These are phyloP conservation scores for Spicauda simplicius DNA, from an alignment of 2,888 invertebrate genomes.

Conservation along the genomic window DNA sequence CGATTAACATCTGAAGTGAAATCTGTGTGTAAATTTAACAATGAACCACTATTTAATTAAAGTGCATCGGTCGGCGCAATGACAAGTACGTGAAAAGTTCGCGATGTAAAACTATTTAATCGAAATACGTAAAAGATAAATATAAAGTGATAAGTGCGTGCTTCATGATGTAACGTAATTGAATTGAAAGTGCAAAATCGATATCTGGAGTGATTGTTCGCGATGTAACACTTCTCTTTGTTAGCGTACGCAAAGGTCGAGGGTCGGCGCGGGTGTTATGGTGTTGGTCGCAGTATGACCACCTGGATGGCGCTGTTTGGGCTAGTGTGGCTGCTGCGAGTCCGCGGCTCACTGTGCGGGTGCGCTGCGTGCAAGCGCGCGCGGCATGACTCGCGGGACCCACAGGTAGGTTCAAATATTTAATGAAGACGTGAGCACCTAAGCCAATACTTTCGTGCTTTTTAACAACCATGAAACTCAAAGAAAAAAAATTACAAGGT, in stretches of 20 bases:
- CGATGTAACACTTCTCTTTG: not conserved
- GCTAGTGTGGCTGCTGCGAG: constrained; percentile 93
- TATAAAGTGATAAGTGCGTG: not conserved
- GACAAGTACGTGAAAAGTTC: not conserved
- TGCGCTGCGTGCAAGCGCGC: constrained; percentile 89
- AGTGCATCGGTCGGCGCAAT: not conserved
- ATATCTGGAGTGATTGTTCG: not conserved
- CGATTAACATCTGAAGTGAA: not conserved
- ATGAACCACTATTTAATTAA: not conserved
- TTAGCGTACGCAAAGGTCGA: not conserved
- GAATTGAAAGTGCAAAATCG: not conserved
- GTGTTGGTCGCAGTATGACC: constrained; percentile 78
- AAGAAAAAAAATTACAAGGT: too few relatives aligned
- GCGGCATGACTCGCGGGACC: constrained; percentile 59
- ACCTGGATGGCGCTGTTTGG: constrained; percentile 93
- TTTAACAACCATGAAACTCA: too few relatives aligned
- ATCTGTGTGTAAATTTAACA: not conserved
- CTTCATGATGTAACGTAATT: not conserved
- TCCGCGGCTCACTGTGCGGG: constrained; percentile 91
- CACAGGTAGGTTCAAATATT: constrained; percentile 31
- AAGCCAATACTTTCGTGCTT: too few relatives aligned
- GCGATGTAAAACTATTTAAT: not conserved
- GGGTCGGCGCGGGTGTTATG: constrained; percentile 50
- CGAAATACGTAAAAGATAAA: not conserved
- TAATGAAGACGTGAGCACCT: too few relatives aligned